phyloP scores from a whole-genome alignment of 2,113 vertebrate genomes.

The Vulpes ferrilata region DNA sequence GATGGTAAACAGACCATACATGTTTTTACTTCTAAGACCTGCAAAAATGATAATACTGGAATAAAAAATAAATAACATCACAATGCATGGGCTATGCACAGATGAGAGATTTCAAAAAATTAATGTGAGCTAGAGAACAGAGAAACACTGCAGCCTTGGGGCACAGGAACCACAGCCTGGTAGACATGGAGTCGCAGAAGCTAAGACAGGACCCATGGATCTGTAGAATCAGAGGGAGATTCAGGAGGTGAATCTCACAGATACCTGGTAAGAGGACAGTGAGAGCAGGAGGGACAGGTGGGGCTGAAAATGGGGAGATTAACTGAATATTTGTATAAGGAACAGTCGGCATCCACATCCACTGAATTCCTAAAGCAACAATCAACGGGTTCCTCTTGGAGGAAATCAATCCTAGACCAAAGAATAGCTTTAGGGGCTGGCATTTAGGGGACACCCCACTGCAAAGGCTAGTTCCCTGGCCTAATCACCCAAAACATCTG shows the following conservation, averaged over 20 bases:
- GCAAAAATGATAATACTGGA: neutral
- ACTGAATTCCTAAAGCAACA: neutral
- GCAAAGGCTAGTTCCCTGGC: neutral
- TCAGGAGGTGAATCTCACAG: neutral
- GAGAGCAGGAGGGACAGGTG: neutral
- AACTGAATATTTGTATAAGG: neutral
- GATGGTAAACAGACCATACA: neutral
- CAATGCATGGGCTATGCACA: neutral
- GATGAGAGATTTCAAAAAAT: constrained; percentile 10
- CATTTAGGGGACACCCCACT: neutral
- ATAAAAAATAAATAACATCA: constrained; percentile 20
- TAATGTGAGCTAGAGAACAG: neutral
- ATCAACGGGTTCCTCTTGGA: neutral
- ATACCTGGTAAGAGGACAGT: neutral
- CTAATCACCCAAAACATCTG: neutral
- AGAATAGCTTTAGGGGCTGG: neutral
- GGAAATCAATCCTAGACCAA: constrained; percentile 6
- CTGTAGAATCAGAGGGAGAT: neutral
- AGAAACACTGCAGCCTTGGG: neutral
- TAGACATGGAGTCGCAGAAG: neutral
- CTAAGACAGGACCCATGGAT: neutral
- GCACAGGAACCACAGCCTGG: neutral
- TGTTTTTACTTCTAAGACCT: constrained; percentile 21
- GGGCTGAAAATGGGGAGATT: neutral
- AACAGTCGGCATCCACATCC: neutral